Conservation (phyloP, 2,797 vertebrate species). For the Pseudochromis fuscus region DNA sequence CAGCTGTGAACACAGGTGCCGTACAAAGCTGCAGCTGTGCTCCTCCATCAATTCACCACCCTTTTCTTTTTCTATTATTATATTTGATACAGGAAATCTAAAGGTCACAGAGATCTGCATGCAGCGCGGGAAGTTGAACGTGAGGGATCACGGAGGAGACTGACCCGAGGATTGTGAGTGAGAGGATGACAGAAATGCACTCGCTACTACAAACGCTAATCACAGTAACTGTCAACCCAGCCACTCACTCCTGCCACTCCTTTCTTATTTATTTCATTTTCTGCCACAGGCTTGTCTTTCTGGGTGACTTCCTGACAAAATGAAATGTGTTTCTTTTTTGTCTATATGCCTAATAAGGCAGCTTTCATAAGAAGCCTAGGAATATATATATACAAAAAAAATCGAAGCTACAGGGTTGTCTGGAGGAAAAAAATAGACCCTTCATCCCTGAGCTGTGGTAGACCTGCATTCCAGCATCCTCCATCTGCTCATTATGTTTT, state of each 20-base stretch:
- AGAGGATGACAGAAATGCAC: slow-evolving; percentile 69
- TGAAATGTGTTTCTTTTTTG: slow-evolving; percentile 70
- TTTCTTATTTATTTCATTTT: slow-evolving; percentile 73
- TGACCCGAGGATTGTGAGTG: slow-evolving; percentile 43
- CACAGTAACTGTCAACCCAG: slow-evolving; percentile 76
- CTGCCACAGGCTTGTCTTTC: slow-evolving; percentile 62
- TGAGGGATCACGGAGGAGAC: slow-evolving; percentile 22
- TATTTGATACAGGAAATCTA: slow-evolving; percentile 41
- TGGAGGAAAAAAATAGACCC: slow-evolving; percentile 31
- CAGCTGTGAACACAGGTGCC: not conserved
- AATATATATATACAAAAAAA: slow-evolving; percentile 32
- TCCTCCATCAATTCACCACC: slow-evolving; percentile 12
- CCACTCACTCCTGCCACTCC: slow-evolving; percentile 68
- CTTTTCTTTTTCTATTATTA: slow-evolving; percentile 26
- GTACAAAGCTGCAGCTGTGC: slow-evolving; percentile 11
- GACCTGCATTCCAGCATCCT: slow-evolving; percentile 21
- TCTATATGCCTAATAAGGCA: slow-evolving; percentile 58
- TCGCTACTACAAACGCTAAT: slow-evolving; percentile 75
- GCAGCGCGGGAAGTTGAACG: slow-evolving; percentile 32
- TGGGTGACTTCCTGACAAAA: slow-evolving; percentile 66
- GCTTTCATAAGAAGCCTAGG: slow-evolving; percentile 38
- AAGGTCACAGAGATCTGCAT: slow-evolving; percentile 71
- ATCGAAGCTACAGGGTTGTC: slow-evolving; percentile 24
- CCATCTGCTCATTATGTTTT: slow-evolving; percentile 49
- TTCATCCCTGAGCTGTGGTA: slow-evolving; percentile 32